Evolutionary conservation across 2,113 vertebrate genomes (phyloP).

Genomic region (Thalassoma bifasciatum): DNA sequence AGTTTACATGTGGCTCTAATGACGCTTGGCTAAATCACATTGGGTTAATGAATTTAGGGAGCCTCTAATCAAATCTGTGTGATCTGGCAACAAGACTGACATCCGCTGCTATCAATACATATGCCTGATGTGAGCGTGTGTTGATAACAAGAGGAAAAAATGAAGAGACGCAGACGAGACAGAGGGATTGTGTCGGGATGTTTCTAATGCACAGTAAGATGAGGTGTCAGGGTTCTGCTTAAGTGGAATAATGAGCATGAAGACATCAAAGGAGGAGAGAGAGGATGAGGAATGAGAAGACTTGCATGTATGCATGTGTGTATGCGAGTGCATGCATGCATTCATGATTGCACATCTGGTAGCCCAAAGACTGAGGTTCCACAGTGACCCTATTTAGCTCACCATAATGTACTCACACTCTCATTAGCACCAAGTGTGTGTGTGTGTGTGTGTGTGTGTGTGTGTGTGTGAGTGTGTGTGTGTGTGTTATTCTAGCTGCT

Average conservation of each 20-base stretch:
- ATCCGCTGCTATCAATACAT: constrained; percentile 41
- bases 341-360: constrained; percentile 68
- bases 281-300: constrained; percentile 18
- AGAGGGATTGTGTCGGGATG: constrained; percentile 33
- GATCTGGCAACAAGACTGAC: constrained; percentile 73
- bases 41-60: constrained; percentile 78
- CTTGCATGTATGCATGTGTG: constrained; percentile 43
- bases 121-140: constrained; percentile 19
- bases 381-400: constrained; percentile 67
- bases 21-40: constrained; percentile 72
- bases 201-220: constrained; percentile 36
- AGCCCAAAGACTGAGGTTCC: constrained; percentile 50
- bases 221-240: constrained; percentile 36
- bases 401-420: constrained; percentile 56
- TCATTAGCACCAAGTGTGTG: constrained; percentile 48
- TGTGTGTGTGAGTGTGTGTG: constrained; percentile 10
- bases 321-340: constrained; percentile 37
- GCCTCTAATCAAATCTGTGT: constrained; percentile 78
- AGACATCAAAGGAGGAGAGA: constrained; percentile 46
- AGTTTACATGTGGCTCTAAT: constrained; percentile 77
- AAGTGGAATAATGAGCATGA: constrained; percentile 57
- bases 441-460: constrained; percentile 21
- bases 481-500: constrained; percentile 45
- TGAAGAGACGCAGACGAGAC: constrained; percentile 22
- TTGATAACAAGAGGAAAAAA: constrained; percentile 52